Percentiles rank a stretch among this genome's conserved stretches.
phyloP scores from a whole-genome alignment of 1,140 invertebrate genomes.

The Chelonus insularis region DNA sequence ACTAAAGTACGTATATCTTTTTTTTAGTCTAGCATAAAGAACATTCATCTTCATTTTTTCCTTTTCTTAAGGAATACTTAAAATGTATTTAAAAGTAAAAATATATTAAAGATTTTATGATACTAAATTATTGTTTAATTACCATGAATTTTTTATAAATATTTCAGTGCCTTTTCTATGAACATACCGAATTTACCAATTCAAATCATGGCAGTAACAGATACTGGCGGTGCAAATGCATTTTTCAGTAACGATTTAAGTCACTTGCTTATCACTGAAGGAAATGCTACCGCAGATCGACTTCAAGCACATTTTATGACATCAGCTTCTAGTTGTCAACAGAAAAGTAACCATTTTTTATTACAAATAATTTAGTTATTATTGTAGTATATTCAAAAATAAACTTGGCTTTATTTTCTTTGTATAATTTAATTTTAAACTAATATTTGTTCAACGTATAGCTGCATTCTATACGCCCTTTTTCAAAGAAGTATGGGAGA shows the following conservation, averaged over 20 bases:
- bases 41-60: not conserved
- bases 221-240: slow-evolving; percentile 81
- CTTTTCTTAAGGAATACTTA: not conserved
- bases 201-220: slow-evolving; percentile 91
- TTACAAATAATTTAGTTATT: slow-evolving; percentile 36
- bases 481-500: slow-evolving; percentile 94
- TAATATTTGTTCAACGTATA: no score
- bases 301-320: slow-evolving; percentile 93
- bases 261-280: slow-evolving; percentile 89
- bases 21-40: no score
- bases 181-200: slow-evolving; percentile 94
- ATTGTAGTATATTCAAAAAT: not conserved
- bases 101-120: no score
- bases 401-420: no score
- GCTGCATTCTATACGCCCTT: slow-evolving; percentile 95
- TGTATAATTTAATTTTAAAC: slow-evolving; percentile 34
- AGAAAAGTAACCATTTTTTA: slow-evolving; percentile 68
- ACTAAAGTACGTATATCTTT: slow-evolving; percentile 72
- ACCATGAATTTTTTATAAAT: no score
- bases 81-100: no score
- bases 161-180: slow-evolving; percentile 86
- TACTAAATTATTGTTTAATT: no score
- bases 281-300: slow-evolving; percentile 88
- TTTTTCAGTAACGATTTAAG: slow-evolving; percentile 89
- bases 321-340: slow-evolving; percentile 76